phyloP scores from a whole-genome alignment of 1,140 invertebrate species.

The Atta texana region DNA sequence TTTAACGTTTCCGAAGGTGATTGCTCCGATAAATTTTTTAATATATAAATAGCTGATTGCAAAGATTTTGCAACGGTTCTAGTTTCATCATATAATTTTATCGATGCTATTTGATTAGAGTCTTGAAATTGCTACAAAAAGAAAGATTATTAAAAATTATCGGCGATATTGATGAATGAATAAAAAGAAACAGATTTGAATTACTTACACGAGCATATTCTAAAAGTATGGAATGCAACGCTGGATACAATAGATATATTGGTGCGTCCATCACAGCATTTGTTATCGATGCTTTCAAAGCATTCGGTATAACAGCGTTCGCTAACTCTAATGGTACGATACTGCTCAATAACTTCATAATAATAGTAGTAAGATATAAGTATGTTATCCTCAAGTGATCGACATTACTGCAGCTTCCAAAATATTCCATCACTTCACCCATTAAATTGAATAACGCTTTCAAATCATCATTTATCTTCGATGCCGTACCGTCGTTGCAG shows the following conservation, averaged over 20 bases:
- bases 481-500: constrained; percentile 74
- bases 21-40: constrained; percentile 67
- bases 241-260: constrained; percentile 79
- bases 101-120: constrained; percentile 65
- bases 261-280: constrained; percentile 79
- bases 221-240: constrained; percentile 76
- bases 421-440: constrained; percentile 80
- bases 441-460: constrained; percentile 77
- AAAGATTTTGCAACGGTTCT: constrained; percentile 78
- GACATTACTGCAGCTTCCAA: constrained; percentile 70
- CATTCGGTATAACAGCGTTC: constrained; percentile 77
- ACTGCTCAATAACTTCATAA: constrained; percentile 77
- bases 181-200: background rate
- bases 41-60: constrained; percentile 79
- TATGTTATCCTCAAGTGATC: constrained; percentile 81
- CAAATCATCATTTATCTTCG: constrained; percentile 79
- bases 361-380: constrained; percentile 77
- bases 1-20: constrained; percentile 72
- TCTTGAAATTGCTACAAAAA: constrained; percentile 77
- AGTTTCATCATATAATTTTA: constrained; percentile 80
- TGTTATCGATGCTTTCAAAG: constrained; percentile 77
- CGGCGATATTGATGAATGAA: background rate
- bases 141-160: background rate
- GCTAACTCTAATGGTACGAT: constrained; percentile 81
- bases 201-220: constrained; percentile 80